Percentiles rank a stretch among this genome's conserved stretches.
Evolutionary conservation across 92 coral and sea anemone genomes (phyloP).

Genomic region (Actinostola sp.): DNA sequence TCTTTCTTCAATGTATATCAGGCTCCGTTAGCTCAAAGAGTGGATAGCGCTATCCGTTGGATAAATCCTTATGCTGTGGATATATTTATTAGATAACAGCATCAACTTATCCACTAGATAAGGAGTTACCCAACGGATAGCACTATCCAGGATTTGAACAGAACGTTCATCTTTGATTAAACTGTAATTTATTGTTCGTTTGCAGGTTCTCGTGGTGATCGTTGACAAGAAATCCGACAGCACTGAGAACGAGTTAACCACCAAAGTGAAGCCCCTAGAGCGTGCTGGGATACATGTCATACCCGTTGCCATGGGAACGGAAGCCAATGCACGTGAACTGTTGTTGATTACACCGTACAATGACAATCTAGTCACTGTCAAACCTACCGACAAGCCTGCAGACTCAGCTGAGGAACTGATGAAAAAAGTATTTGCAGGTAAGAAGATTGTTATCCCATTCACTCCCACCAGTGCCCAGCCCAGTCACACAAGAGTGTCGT

Average conservation of each 20-base stretch:
- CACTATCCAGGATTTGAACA: too few relatives aligned
- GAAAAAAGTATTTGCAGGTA: constrained; percentile 67
- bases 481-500: too few relatives aligned
- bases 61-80: too few relatives aligned
- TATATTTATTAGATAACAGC: too few relatives aligned
- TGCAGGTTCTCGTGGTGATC: constrained; percentile 69
- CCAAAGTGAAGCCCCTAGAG: constrained; percentile 51
- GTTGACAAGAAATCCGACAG: constrained; percentile 74
- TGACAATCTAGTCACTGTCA: constrained; percentile 49
- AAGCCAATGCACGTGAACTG: constrained; percentile 53
- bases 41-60: too few relatives aligned
- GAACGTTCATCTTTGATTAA: neutral
- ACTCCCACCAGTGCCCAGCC: neutral
- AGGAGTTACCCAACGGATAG: too few relatives aligned
- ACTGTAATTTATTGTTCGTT: neutral
- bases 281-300: constrained; percentile 64
- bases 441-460: neutral
- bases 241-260: constrained; percentile 28
- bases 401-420: constrained; percentile 46
- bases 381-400: constrained; percentile 38
- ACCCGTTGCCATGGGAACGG: constrained; percentile 78
- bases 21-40: too few relatives aligned
- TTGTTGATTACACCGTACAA: constrained; percentile 47
- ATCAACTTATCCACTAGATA: too few relatives aligned
- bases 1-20: too few relatives aligned